Base-by-base conservation (phyloP, 92 coral and sea anemone species). In the Paramuricea clavata region DNA sequence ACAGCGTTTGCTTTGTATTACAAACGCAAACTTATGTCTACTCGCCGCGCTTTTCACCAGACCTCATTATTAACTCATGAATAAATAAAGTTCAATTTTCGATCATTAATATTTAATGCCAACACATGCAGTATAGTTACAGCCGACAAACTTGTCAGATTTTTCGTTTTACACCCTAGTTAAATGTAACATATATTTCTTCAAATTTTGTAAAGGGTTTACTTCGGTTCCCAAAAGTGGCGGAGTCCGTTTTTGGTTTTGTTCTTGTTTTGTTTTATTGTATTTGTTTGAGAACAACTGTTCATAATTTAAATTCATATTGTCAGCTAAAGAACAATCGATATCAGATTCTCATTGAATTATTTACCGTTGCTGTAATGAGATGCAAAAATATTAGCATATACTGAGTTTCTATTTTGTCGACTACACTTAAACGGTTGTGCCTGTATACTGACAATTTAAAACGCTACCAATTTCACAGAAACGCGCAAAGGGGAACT, bases 71-170 rank as follows among this genome's bases (percentile, higher is more conserved):
- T 1, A 43, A 0, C 27, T 76, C 68, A 76, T 76, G 67, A 76
- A 76, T 76, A 76, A 50, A 76, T 49, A 50, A 76, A 76, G 61
- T 49, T 1, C 10, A 74, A 32, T 49, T 76, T 17, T 36, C 26
- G 6, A 31, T 27, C 47, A 76, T 76, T 36, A 76, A 76, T 76
- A 33, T 76, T 76, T 76, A 76, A 76, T 76, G 47, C 16, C 8
- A 5, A 4, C n/a, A 25, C 41, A 17, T 41, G 44, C 44, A 50
- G 44, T 22, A 43, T 50, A 25, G 39, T 28, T 50, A 17, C 52
- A 44, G 42, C 35, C 26, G 22, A 1, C 31, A 25, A 15, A 25
- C 6, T 15, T 44, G 21, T 23, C 11, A 36, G 6, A 47, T 12
- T 60, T 60, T 60, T 60, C 3, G 30, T 30, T 22, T 7, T 21